Evolutionary conservation across 2,113 vertebrate species (phyloP).

Genomic region (Nothoprocta pentlandii): DNA sequence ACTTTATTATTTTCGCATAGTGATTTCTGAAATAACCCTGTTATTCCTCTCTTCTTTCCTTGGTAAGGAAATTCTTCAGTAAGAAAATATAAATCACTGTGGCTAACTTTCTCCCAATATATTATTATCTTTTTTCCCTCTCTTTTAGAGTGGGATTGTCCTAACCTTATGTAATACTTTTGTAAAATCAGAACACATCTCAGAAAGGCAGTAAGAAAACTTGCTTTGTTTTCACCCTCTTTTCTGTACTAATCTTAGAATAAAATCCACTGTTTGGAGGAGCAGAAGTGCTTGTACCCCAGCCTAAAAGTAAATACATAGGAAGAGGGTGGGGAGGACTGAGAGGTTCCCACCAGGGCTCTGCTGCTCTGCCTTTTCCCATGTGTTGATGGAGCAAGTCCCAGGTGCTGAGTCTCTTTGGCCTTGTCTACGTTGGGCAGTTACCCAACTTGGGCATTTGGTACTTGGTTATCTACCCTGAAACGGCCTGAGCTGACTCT

Average conservation of each 20-base stretch:
- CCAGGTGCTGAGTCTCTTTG: not conserved
- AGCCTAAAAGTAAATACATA: not conserved
- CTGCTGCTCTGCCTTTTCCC: not conserved
- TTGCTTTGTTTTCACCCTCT: not conserved
- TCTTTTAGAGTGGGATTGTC: not conserved
- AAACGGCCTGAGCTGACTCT: not conserved
- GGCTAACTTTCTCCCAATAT: not conserved
- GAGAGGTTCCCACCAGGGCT: fast-evolving
- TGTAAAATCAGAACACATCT: not conserved
- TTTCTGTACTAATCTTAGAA: not conserved
- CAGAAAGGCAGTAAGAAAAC: not conserved
- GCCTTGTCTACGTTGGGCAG: not conserved
- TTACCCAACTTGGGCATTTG: not conserved
- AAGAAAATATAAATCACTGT: not conserved
- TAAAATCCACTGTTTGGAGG: not conserved
- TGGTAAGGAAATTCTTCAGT: not conserved
- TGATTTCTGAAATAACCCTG: not conserved
- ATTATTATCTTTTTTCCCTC: not conserved
- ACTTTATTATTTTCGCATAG: not conserved
- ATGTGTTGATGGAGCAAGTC: not conserved
- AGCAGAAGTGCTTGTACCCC: not conserved
- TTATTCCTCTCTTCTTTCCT: not conserved
- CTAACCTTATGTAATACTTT: not conserved
- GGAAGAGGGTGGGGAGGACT: not conserved
- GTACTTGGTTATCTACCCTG: not conserved